A percentile compares a stretch with the other conserved stretches of the same genome.
Evolutionary conservation across 2,113 vertebrate species (phyloP).

Genomic region (Lepus europaeus): DNA sequence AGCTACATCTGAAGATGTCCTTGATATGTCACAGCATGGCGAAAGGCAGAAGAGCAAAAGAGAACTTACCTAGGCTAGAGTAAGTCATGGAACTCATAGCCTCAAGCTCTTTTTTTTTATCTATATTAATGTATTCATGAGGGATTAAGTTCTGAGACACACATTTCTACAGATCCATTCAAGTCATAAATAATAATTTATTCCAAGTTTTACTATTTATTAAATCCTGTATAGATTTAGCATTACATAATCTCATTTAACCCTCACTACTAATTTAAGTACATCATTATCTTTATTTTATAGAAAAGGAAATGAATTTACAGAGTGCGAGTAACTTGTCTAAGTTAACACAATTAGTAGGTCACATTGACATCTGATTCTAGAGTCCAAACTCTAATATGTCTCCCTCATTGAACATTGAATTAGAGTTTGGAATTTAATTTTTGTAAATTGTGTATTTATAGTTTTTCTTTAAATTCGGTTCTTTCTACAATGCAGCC

Average conservation of each 20-base stretch:
- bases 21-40: not conserved
- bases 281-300: not conserved
- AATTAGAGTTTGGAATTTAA: slow-evolving; percentile 1
- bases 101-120: not conserved
- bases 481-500: not conserved
- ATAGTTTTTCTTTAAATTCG: not conserved
- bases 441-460: not conserved
- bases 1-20: not conserved
- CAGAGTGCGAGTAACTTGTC: not conserved
- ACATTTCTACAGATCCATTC: not conserved
- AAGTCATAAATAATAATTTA: not conserved
- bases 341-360: not conserved
- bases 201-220: not conserved
- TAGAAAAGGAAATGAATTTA: not conserved
- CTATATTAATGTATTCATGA: not conserved
- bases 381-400: not conserved
- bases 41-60: not conserved
- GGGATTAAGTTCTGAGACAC: not conserved
- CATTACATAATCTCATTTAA: not conserved
- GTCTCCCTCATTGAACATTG: not conserved
- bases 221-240: not conserved
- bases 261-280: not conserved
- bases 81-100: not conserved
- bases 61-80: no score
- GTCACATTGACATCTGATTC: not conserved